phyloP scores from a whole-genome alignment of 1,140 invertebrate species.

The Parapsyche elsis region DNA sequence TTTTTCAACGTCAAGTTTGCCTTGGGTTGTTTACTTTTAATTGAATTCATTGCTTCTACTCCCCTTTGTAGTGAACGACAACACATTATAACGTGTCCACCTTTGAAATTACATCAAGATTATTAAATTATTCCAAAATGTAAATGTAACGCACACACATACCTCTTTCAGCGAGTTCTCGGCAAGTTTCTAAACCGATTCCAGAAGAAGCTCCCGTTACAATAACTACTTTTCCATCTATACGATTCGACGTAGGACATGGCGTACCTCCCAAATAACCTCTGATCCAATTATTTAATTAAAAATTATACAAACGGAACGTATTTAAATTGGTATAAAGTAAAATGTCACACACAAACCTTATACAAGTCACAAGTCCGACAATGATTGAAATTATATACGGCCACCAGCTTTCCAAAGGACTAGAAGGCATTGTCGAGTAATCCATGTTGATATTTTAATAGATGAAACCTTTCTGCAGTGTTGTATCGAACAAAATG shows the following conservation, averaged over 20 bases:
- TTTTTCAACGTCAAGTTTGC: slow-evolving; percentile 58
- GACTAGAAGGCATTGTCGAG: slow-evolving; percentile 46
- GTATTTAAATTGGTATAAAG: slow-evolving; percentile 17
- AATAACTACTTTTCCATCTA: slow-evolving; percentile 69
- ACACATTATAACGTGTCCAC: slow-evolving; percentile 60
- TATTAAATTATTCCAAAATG: slow-evolving; percentile 33
- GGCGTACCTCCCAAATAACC: slow-evolving; percentile 61
- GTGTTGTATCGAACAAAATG: not conserved
- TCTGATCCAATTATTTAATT: slow-evolving; percentile 53
- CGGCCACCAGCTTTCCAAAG: slow-evolving; percentile 56
- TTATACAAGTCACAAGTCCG: slow-evolving; percentile 55
- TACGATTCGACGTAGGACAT: slow-evolving; percentile 60
- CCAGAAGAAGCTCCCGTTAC: slow-evolving; percentile 73
- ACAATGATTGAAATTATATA: slow-evolving; percentile 56
- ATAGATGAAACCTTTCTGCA: not conserved
- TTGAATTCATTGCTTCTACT: slow-evolving; percentile 59
- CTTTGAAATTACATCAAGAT: slow-evolving; percentile 49
- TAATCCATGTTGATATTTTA: slow-evolving; percentile 40
- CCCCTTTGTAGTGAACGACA: slow-evolving; percentile 63
- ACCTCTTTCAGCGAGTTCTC: slow-evolving; percentile 65
- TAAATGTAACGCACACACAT: slow-evolving; percentile 36
- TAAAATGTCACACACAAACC: slow-evolving; percentile 46
- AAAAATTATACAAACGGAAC: slow-evolving; percentile 1
- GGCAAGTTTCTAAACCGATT: slow-evolving; percentile 70
- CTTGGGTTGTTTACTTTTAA: slow-evolving; percentile 52